phyloP scores from a whole-genome alignment of 2,888 invertebrate genomes.

The Sphaeridia pumilis region DNA sequence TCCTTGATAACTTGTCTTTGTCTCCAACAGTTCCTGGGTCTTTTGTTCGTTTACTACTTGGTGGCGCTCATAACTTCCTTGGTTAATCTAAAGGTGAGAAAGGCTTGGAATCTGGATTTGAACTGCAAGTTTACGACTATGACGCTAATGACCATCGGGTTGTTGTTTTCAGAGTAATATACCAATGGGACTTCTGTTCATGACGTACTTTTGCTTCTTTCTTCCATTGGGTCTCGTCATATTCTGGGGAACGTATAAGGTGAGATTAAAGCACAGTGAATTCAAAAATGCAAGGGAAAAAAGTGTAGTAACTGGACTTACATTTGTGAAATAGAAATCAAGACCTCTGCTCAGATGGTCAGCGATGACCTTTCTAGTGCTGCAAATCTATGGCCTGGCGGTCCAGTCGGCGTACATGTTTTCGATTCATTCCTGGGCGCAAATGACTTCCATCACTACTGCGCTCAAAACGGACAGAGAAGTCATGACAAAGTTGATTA shows the following conservation, averaged over 20 bases:
- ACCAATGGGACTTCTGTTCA: slow-evolving; percentile 13
- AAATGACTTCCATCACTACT: neutral
- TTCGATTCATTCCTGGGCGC: slow-evolving; percentile 11
- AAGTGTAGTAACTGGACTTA: neutral
- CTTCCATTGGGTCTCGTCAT: slow-evolving; percentile 11
- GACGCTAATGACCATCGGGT: no score
- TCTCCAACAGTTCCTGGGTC: slow-evolving; percentile 10
- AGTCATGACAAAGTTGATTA: slow-evolving; percentile 7
- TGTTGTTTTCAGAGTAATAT: slow-evolving; percentile 2
- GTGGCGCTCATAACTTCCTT: slow-evolving; percentile 9
- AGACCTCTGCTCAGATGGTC: slow-evolving; percentile 15
- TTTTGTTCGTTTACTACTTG: slow-evolving; percentile 15
- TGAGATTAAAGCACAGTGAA: no score
- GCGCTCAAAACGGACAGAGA: slow-evolving; percentile 3
- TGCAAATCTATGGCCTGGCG: slow-evolving; percentile 15
- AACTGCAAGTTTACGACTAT: no score
- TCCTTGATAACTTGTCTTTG: neutral
- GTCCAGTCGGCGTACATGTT: slow-evolving; percentile 10
- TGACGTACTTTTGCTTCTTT: slow-evolving; percentile 16
- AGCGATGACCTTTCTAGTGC: slow-evolving; percentile 10
- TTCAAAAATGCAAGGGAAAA: neutral
- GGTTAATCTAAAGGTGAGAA: slow-evolving; percentile 12
- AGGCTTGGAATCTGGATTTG: no score
- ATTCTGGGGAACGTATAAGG: slow-evolving; percentile 14
- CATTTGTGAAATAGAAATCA: slow-evolving; percentile 6